These are phyloP conservation scores for Eretmodus cyanostictus DNA, from an alignment of 2,113 vertebrate species.

Conservation along the genomic window DNA sequence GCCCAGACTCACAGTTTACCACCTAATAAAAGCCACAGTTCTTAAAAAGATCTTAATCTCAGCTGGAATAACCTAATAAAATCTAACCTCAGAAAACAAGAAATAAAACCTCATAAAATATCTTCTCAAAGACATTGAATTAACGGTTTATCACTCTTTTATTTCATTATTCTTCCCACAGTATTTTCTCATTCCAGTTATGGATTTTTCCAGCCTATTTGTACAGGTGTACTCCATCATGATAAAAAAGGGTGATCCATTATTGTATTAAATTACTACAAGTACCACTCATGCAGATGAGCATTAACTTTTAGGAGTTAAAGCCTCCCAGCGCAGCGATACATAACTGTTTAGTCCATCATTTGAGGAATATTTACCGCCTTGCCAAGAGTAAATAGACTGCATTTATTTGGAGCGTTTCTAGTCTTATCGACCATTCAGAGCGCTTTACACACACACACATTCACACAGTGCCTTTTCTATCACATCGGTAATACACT, in stretches of 20 bases:
- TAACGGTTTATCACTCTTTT: slow-evolving; percentile 12
- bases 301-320: background rate
- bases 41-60: slow-evolving; percentile 28
- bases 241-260: background rate
- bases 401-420: background rate
- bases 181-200: slow-evolving; percentile 1
- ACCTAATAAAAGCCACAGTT: slow-evolving; percentile 17
- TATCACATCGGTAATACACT: background rate
- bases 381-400: background rate
- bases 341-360: background rate
- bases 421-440: background rate
- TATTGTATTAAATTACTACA: slow-evolving; percentile 12
- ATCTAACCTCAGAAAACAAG: slow-evolving; percentile 40
- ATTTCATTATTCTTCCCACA: slow-evolving; percentile 23
- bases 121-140: slow-evolving; percentile 13
- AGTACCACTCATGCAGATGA: background rate
- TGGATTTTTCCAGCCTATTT: background rate
- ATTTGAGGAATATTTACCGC: background rate
- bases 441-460: background rate
- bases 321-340: background rate
- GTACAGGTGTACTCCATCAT: slow-evolving; percentile 20
- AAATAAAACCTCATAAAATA: slow-evolving; percentile 26
- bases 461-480: background rate
- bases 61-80: slow-evolving; percentile 26
- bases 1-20: background rate